phyloP scores from a whole-genome alignment of 2,113 vertebrate genomes.

The Numenius arquata region DNA sequence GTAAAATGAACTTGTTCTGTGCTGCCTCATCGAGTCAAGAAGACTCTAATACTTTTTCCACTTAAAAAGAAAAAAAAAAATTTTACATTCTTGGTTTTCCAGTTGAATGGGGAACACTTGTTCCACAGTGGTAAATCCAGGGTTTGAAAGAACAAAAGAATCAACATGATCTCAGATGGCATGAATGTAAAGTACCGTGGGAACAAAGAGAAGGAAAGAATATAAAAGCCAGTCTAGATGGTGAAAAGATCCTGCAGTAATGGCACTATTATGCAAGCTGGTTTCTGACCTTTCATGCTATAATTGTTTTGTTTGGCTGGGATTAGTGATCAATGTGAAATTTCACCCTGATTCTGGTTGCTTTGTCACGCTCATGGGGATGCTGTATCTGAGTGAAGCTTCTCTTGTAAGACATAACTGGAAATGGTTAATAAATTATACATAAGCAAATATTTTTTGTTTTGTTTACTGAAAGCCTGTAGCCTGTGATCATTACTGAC shows the following conservation, averaged over 20 bases:
- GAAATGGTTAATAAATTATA: slow-evolving; percentile 66
- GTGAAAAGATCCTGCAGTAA: background rate
- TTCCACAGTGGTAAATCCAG: background rate
- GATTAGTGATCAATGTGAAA: slow-evolving; percentile 34
- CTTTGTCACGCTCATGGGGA: slow-evolving; percentile 1
- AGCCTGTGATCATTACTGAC: background rate
- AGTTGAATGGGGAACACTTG: background rate
- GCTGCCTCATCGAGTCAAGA: background rate
- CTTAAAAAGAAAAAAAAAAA: background rate
- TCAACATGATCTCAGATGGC: background rate
- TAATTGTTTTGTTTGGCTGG: slow-evolving; percentile 16
- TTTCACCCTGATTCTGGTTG: background rate
- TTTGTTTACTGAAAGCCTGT: slow-evolving; percentile 5
- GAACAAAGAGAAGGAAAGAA: background rate
- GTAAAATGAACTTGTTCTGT: background rate
- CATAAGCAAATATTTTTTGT: slow-evolving; percentile 26
- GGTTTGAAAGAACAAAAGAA: background rate
- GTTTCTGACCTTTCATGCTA: slow-evolving; percentile 32
- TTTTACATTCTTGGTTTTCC: background rate
- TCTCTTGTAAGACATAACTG: slow-evolving; percentile 33
- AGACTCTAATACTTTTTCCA: background rate
- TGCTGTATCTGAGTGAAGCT: background rate
- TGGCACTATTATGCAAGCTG: background rate
- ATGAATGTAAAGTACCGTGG: background rate
- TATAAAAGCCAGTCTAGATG: background rate